phyloP scores from a whole-genome alignment of 2,113 vertebrate species.

The Barnardius zonarius region DNA sequence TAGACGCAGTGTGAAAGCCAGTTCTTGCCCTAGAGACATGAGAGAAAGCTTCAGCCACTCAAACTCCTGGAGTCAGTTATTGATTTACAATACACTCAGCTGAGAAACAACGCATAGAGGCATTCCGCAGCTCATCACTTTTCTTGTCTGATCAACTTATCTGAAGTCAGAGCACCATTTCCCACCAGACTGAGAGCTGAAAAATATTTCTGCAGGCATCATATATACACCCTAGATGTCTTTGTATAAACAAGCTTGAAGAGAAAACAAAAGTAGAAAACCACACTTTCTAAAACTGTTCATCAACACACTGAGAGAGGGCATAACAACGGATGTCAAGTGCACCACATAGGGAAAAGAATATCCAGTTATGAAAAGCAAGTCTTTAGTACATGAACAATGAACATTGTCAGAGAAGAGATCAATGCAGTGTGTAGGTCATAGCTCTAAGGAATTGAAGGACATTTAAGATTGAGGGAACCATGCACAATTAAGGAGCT shows the following conservation, averaged over 20 bases:
- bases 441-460: neutral
- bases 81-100: neutral
- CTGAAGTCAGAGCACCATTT: neutral
- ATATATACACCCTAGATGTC: neutral
- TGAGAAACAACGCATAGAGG: neutral
- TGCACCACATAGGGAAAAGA: neutral
- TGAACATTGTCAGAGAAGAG: neutral
- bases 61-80: neutral
- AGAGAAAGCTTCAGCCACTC: neutral
- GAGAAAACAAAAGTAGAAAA: neutral
- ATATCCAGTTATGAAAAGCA: neutral
- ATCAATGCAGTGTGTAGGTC: neutral
- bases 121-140: neutral
- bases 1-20: neutral
- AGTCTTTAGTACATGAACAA: neutral
- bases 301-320: neutral
- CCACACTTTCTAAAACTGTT: neutral
- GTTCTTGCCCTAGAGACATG: neutral
- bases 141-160: neutral
- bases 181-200: neutral
- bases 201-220: neutral
- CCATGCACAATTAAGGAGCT: neutral
- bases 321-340: neutral
- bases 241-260: neutral
- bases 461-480: neutral